phyloP scores from a whole-genome alignment of 2,888 invertebrate genomes.

The Nymphalis urticae region DNA sequence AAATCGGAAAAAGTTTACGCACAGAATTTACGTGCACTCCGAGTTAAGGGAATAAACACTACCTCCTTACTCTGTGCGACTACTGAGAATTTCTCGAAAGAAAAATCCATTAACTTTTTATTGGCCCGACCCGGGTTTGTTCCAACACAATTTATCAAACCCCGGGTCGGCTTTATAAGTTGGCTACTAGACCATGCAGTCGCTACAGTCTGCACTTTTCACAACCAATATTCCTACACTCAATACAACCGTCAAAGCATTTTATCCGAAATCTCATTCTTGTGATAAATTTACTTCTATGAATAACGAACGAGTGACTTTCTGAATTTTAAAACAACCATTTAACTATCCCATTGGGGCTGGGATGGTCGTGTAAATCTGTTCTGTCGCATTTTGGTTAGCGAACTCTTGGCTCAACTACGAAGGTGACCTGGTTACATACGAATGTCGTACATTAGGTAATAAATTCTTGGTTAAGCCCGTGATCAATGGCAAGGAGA shows the following conservation, averaged over 20 bases:
- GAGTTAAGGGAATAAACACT: too few species aligned
- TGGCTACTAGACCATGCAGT: too few species aligned
- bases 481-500: background rate
- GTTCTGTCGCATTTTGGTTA: constrained; percentile 20
- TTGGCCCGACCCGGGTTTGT: too few species aligned
- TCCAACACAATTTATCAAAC: too few species aligned
- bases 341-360: constrained; percentile 31
- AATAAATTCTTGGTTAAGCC: constrained; percentile 8
- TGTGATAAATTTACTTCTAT: constrained; percentile 32
- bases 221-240: constrained; percentile 1
- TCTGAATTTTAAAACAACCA: constrained; percentile 40
- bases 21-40: too few species aligned
- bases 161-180: too few species aligned
- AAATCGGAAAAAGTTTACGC: too few species aligned
- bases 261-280: constrained; percentile 4
- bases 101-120: too few species aligned
- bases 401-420: constrained; percentile 12
- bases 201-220: background rate
- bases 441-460: constrained; percentile 3
- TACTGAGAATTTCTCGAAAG: too few species aligned
- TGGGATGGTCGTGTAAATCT: constrained; percentile 20
- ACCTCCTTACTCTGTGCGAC: too few species aligned
- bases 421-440: constrained; percentile 21
- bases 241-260: background rate
- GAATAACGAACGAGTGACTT: constrained; percentile 40